A percentile compares a stretch with the other conserved stretches of the same genome.
These are phyloP conservation scores for Siniperca obscura DNA, from an alignment of 2,797 vertebrate species.

Conservation along the genomic window DNA sequence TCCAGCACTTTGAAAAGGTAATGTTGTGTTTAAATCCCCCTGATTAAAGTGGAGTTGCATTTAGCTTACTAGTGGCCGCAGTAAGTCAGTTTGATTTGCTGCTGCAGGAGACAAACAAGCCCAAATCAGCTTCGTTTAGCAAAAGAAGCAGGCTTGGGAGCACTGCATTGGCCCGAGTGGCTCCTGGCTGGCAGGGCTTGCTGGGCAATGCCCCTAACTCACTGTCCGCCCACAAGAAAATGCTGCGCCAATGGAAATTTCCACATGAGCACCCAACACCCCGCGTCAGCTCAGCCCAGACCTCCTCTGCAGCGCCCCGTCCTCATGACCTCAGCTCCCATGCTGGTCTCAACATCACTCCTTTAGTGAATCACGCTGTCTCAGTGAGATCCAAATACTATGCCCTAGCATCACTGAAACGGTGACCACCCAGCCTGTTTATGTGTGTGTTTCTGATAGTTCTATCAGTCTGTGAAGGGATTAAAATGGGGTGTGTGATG, in stretches of 20 bases:
- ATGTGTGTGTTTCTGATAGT: not conserved
- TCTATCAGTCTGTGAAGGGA: slow-evolving; percentile 10
- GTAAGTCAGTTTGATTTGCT: slow-evolving; percentile 42
- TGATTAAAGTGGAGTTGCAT: slow-evolving; percentile 19
- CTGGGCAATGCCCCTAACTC: slow-evolving; percentile 47
- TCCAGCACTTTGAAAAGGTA: not conserved
- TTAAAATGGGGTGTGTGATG: slow-evolving; percentile 21
- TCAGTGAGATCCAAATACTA: not conserved
- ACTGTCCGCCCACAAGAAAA: slow-evolving; percentile 59
- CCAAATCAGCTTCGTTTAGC: slow-evolving; percentile 39
- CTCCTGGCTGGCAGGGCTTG: slow-evolving; percentile 33
- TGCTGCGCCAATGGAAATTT: slow-evolving; percentile 74
- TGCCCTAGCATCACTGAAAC: not conserved
- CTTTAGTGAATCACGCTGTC: not conserved
- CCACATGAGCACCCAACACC: slow-evolving; percentile 63
- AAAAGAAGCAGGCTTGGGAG: slow-evolving; percentile 16
- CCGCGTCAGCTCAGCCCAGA: slow-evolving; percentile 56
- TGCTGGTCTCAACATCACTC: not conserved
- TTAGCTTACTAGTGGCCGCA: not conserved
- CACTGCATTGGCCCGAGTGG: slow-evolving; percentile 13
- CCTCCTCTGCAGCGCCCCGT: slow-evolving; percentile 15
- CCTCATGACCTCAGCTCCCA: slow-evolving; percentile 46
- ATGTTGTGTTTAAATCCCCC: slow-evolving; percentile 10
- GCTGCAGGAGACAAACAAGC: slow-evolving; percentile 38
- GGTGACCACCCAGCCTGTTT: not conserved